Conservation (phyloP, 1,140 invertebrate species). For the Metopolophium dirhodum region DNA sequence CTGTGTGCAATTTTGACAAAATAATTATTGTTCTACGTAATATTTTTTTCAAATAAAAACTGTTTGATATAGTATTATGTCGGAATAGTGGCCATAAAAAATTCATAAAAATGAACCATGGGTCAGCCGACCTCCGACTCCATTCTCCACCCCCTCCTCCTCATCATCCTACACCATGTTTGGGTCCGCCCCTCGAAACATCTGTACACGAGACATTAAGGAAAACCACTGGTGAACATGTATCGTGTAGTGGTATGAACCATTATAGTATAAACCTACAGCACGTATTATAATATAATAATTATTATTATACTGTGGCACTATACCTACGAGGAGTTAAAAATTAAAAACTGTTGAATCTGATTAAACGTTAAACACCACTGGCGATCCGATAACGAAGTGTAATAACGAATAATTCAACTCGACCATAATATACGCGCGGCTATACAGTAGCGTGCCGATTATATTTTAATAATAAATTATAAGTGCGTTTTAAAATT, state of each 20-base stretch:
- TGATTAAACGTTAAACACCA: background rate
- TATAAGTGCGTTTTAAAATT: background rate
- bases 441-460: background rate
- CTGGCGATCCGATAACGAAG: background rate
- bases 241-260: background rate
- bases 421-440: background rate
- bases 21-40: background rate
- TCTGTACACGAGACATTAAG: background rate
- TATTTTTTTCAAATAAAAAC: background rate
- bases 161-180: background rate
- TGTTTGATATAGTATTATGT: background rate
- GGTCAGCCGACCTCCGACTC: no score
- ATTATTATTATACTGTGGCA: background rate
- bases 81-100: background rate
- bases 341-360: background rate
- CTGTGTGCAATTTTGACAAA: background rate
- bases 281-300: background rate
- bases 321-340: background rate
- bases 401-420: background rate
- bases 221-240: background rate
- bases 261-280: background rate
- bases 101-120: background rate
- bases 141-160: no score
- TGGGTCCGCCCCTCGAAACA: background rate
- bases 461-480: background rate